Evolutionary conservation across 2,797 vertebrate genomes (phyloP).

Genomic region (Aldrovandia affinis): DNA sequence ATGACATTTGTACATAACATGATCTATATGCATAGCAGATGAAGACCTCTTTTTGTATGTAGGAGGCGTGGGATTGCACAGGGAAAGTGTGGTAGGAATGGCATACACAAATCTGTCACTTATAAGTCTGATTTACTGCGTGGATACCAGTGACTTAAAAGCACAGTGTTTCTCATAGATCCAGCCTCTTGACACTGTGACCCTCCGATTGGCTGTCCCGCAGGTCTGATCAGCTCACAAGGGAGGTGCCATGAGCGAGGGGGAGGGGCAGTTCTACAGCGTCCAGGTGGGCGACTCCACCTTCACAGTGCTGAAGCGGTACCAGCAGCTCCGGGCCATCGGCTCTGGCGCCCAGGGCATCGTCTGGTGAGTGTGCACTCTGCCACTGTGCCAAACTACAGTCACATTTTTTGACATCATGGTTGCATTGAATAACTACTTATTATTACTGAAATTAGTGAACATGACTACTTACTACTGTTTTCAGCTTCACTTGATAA

Average conservation of each 20-base stretch:
- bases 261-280: slow-evolving; percentile 91
- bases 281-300: slow-evolving; percentile 98
- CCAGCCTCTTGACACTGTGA: background rate
- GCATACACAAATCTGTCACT: background rate
- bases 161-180: background rate
- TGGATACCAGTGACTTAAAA: background rate
- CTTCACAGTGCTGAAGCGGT: slow-evolving; percentile 91
- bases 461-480: background rate
- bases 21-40: no score
- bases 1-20: no score
- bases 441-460: background rate
- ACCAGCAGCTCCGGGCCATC: slow-evolving; percentile 91
- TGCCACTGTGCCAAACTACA: background rate
- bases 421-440: background rate
- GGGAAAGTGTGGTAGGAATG: background rate
- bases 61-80: no score
- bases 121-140: no score
- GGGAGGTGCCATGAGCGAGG: slow-evolving; percentile 86
- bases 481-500: no score
- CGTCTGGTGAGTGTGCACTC: slow-evolving; percentile 83
- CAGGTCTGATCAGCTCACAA: slow-evolving; percentile 66
- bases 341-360: slow-evolving; percentile 97
- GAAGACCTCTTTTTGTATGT: no score
- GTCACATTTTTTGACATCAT: background rate
- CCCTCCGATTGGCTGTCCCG: slow-evolving; percentile 1